A percentile compares a stretch with the other conserved stretches of the same genome.
Conservation (phyloP, 1,140 invertebrate genomes). For the Heliconius melpomene region DNA sequence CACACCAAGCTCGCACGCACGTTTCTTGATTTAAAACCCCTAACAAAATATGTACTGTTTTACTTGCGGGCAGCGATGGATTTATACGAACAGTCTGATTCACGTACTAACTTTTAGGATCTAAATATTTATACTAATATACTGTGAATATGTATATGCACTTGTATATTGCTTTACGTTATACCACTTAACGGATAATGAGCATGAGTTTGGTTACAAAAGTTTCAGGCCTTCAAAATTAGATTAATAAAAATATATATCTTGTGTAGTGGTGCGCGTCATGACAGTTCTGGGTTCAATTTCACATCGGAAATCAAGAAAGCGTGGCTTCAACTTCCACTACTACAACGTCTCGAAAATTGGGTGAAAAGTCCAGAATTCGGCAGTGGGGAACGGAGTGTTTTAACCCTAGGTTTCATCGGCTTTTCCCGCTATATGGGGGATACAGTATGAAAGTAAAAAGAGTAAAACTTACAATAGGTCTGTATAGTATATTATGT, state of each 20-base stretch:
- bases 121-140: constrained; percentile 65
- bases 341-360: too few relatives aligned
- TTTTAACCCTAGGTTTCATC: too few relatives aligned
- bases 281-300: too few relatives aligned
- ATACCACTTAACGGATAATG: neutral
- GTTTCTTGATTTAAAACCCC: constrained; percentile 67
- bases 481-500: neutral
- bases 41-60: constrained; percentile 75
- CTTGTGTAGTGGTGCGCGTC: too few relatives aligned
- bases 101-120: constrained; percentile 58
- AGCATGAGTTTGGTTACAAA: neutral
- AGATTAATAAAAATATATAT: too few relatives aligned
- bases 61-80: constrained; percentile 61
- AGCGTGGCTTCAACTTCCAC: too few relatives aligned
- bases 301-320: too few relatives aligned
- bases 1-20: constrained; percentile 51
- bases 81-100: constrained; percentile 65
- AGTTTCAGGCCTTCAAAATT: neutral
- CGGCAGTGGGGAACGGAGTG: too few relatives aligned
- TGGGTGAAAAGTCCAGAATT: too few relatives aligned
- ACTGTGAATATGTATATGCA: constrained; percentile 19
- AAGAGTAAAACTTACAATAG: too few relatives aligned
- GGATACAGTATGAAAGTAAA: too few relatives aligned
- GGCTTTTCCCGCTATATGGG: too few relatives aligned
- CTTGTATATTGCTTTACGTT: constrained; percentile 42